Conservation (phyloP, 2,888 invertebrate genomes). For the Synanthedon tipuliformis region DNA sequence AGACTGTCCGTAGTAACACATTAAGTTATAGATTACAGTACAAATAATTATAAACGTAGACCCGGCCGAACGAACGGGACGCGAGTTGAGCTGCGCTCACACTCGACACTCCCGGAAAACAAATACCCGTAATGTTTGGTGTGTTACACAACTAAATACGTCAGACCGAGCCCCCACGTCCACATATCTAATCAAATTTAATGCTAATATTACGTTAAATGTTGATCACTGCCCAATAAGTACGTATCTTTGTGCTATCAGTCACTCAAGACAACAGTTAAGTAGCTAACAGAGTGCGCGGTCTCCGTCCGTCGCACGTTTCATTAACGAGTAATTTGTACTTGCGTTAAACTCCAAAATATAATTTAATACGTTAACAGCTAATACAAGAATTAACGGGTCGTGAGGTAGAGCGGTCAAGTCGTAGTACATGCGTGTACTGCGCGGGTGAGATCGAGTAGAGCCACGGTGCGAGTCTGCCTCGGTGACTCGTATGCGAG, state of each 20-base stretch:
- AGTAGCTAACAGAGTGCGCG: constrained; percentile 45
- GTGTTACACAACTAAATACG: constrained; percentile 55
- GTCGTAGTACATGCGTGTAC: constrained; percentile 33
- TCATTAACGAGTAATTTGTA: constrained; percentile 42
- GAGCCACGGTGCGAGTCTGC: constrained; percentile 11
- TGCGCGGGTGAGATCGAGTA: constrained; percentile 15
- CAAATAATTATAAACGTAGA: constrained; percentile 47
- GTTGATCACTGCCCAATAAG: constrained; percentile 70
- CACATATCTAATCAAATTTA: constrained; percentile 63
- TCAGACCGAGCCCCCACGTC: constrained; percentile 45
- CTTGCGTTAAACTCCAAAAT: constrained; percentile 63
- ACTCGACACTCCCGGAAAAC: constrained; percentile 31
- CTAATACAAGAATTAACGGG: constrained; percentile 57
- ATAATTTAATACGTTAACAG: constrained; percentile 64
- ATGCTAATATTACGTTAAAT: constrained; percentile 66
- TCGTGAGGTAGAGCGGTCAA: constrained; percentile 62
- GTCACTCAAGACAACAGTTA: constrained; percentile 64
- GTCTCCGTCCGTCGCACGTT: constrained; percentile 45
- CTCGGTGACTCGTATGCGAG: constrained; percentile 10
- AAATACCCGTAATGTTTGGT: constrained; percentile 60
- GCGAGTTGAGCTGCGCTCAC: constrained; percentile 41
- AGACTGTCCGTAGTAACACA: constrained; percentile 42
- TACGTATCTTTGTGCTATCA: constrained; percentile 69
- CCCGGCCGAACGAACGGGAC: constrained; percentile 33
- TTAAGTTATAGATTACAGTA: constrained; percentile 52